phyloP scores from a whole-genome alignment of 2,888 invertebrate genomes.

The Melipona bicolor region DNA sequence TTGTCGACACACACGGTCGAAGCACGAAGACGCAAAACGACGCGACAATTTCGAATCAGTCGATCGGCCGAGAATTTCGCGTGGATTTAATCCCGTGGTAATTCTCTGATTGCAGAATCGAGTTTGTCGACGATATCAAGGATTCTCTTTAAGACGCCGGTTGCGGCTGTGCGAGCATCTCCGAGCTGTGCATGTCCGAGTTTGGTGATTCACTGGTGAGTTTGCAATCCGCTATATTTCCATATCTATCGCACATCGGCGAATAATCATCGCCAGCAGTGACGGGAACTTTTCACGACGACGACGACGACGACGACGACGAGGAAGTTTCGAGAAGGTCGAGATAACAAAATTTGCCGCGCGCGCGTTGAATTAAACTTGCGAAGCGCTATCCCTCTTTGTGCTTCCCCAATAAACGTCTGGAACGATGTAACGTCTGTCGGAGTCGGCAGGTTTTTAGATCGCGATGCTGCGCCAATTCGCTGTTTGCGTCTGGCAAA shows the following conservation, averaged over 20 bases:
- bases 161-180: background rate
- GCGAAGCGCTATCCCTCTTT: background rate
- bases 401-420: background rate
- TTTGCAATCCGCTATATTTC: background rate
- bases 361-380: background rate
- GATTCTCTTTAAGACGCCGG: slow-evolving; percentile 41
- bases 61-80: background rate
- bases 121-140: slow-evolving; percentile 35
- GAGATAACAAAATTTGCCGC: background rate
- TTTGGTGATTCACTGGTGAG: slow-evolving; percentile 48
- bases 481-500: slow-evolving; percentile 9
- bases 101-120: slow-evolving; percentile 50
- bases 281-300: background rate
- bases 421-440: background rate
- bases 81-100: slow-evolving; percentile 7
- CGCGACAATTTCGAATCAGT: background rate
- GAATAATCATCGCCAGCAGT: background rate
- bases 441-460: background rate
- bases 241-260: background rate
- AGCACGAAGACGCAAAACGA: too few species aligned
- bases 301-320: too few species aligned
- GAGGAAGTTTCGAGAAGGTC: background rate
- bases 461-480: background rate
- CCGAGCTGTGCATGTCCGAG: slow-evolving; percentile 47
- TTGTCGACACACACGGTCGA: background rate